These are phyloP conservation scores for Cryptoprocta ferox DNA, from an alignment of 2,797 vertebrate species.

Conservation along the genomic window DNA sequence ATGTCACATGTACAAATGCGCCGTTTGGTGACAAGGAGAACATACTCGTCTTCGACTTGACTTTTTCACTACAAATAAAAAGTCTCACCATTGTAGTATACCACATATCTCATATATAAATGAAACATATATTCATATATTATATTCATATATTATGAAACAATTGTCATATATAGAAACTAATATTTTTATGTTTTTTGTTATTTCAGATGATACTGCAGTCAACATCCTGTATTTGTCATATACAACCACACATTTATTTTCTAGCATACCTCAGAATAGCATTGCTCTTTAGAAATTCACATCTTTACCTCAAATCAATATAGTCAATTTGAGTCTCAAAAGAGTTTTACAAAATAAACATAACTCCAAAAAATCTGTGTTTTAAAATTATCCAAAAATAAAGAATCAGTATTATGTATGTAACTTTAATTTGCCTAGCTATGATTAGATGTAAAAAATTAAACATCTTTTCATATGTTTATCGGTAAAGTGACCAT, in stretches of 20 bases:
- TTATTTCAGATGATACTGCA: background rate
- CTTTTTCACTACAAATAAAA: background rate
- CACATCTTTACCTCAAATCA: background rate
- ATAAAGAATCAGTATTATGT: background rate
- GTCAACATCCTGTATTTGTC: background rate
- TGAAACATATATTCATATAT: no score
- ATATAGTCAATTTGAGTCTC: background rate
- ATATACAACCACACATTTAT: background rate
- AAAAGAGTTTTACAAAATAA: background rate
- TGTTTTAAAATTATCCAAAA: background rate
- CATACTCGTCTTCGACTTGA: background rate
- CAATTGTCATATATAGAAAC: background rate
- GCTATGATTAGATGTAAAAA: background rate
- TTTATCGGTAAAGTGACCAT: background rate
- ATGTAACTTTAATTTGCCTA: background rate
- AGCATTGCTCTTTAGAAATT: background rate
- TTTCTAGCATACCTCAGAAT: background rate
- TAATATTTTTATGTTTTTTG: background rate
- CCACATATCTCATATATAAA: background rate
- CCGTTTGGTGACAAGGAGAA: background rate
- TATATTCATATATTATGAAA: no score
- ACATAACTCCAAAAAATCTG: background rate
- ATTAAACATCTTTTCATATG: background rate
- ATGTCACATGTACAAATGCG: background rate
- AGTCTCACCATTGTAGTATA: background rate